A percentile compares a stretch with the other conserved stretches of the same genome.
phyloP scores from a whole-genome alignment of 2,113 vertebrate genomes.

The Petaurus breviceps region DNA sequence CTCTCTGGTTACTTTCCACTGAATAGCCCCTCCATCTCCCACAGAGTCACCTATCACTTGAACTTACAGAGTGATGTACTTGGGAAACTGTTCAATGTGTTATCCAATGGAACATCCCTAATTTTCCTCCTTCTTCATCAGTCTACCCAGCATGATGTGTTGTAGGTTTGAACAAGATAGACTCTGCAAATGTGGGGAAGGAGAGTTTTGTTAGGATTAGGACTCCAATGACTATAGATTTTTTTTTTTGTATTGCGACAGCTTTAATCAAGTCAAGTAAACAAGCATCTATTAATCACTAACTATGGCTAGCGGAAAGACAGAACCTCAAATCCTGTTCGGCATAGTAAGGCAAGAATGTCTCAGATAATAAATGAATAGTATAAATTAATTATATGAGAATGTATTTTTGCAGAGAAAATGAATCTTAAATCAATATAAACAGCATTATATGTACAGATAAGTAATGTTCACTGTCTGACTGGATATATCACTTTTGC shows the following conservation, averaged over 20 bases:
- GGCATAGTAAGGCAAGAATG: not conserved
- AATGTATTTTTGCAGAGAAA: not conserved
- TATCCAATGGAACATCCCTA: not conserved
- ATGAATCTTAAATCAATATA: not conserved
- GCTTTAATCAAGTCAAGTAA: not conserved
- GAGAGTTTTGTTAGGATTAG: not conserved
- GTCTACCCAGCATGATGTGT: not conserved
- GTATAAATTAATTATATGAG: not conserved
- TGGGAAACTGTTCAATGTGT: too few species aligned
- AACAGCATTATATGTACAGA: not conserved
- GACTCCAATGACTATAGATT: not conserved
- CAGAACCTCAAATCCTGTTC: not conserved
- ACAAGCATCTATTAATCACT: not conserved
- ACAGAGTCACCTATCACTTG: not conserved
- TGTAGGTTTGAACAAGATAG: not conserved
- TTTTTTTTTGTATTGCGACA: not conserved
- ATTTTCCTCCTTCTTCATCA: not conserved
- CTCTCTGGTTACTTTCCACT: not conserved
- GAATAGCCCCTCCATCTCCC: too few species aligned
- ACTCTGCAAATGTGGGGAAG: not conserved
- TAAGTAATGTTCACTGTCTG: not conserved
- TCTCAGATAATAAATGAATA: not conserved
- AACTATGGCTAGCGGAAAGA: not conserved
- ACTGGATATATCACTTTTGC: not conserved
- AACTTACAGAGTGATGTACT: fast-evolving